Base-by-base conservation (phyloP, 2,888 invertebrate species). In the Pyrochroa serraticornis region DNA sequence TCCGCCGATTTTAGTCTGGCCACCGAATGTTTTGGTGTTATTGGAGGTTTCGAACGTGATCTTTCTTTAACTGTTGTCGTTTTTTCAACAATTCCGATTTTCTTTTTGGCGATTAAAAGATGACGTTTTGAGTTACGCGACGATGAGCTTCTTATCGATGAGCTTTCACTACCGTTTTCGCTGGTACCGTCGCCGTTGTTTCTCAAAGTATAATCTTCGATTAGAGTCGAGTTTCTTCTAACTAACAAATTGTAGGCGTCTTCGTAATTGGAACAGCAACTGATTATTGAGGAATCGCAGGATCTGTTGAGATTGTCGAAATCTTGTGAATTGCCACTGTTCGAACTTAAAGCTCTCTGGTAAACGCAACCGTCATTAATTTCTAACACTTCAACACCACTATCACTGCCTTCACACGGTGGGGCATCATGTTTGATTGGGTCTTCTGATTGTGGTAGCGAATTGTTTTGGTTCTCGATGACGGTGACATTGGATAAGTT, bases 81-180 rank as follows among this genome's bases (percentile, higher is more conserved):
- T 69, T 10, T 50, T 1, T 8, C 45, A 61, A 71, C 81, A 81
- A 31, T 64, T 73, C 22, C 82, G 81, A 63, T 74, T 84, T 87
- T 68, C 86, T 87, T 58, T 86, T 85, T 34, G 83, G 74, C 36
- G 74, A 81, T 7, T 80, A 75, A 5, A 60, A 46, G 1, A 80
- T 78, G 8, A 7, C 82, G 79, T 43, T 82, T 82, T 13, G 82
- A 81, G 8, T 82, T 73, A 55, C 72, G 72, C 1, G 78, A 70
- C 2, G 74, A 67, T 2, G 71, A 69, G 3, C 71, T 72, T 6
- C 83, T 85, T 33, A 90, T 77, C 0, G 90, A 90, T 0, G 91
- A 90, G 75, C 90, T 91, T 72, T 92, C 92, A 66, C 91, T 91
- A 43, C 91, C 91, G 63, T 85, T 87, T 68, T 88, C 88, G 71